Conservation (phyloP, 2,888 invertebrate species). For the Gymnoscelis rufifasciata region DNA sequence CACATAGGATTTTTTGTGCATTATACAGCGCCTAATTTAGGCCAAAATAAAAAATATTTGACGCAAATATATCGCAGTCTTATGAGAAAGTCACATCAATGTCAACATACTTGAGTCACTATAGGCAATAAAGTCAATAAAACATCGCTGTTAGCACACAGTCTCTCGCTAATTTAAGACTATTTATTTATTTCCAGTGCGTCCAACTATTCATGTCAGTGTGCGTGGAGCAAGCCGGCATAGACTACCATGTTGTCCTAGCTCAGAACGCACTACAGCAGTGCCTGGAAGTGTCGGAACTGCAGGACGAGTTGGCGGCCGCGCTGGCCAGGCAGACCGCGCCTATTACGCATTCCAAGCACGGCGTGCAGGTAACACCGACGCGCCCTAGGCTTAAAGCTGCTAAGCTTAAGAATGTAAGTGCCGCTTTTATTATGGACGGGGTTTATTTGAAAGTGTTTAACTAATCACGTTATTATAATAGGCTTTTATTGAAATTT, state of each 20-base stretch:
- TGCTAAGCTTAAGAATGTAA: constrained; percentile 72
- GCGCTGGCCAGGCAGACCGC: constrained; percentile 95
- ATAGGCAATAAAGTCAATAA: too few relatives aligned
- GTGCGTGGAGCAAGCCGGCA: constrained; percentile 95
- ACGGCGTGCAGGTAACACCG: constrained; percentile 87
- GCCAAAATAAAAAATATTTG: too few relatives aligned
- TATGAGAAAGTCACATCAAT: too few relatives aligned
- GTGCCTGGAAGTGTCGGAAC: constrained; percentile 88
- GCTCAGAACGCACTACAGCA: constrained; percentile 97
- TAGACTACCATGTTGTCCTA: constrained; percentile 97
- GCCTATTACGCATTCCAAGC: constrained; percentile 88
- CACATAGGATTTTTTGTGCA: too few relatives aligned
- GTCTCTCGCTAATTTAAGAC: too few relatives aligned
- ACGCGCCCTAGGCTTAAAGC: constrained; percentile 40
- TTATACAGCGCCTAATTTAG: too few relatives aligned
- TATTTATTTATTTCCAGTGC: too few relatives aligned
- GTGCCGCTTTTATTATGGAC: constrained; percentile 33
- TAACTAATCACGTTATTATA: too few relatives aligned
- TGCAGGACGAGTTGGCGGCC: constrained; percentile 96
- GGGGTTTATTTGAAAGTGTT: constrained; percentile 19
- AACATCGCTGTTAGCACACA: too few relatives aligned
- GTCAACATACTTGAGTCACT: too few relatives aligned
- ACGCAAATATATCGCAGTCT: too few relatives aligned
- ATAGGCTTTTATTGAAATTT: too few relatives aligned
- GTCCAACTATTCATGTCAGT: constrained; percentile 98